Evolutionary conservation across 1,140 invertebrate genomes (phyloP).

Genomic region (Neodiprion pinetum): DNA sequence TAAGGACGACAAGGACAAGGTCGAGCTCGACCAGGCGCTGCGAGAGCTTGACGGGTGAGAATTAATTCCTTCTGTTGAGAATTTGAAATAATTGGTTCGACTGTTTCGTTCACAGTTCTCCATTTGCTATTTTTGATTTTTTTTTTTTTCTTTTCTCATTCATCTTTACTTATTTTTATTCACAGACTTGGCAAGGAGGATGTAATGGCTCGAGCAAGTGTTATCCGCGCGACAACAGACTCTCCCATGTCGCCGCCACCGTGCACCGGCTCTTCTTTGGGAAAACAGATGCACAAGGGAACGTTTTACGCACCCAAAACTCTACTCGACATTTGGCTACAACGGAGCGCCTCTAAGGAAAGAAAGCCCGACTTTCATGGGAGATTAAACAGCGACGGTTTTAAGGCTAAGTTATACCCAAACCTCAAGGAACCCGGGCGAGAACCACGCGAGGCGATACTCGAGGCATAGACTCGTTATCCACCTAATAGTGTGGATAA

Average conservation of each 20-base stretch:
- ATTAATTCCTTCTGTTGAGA: conserved; percentile 18
- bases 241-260: conserved; percentile 81
- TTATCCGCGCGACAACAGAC: conserved; percentile 81
- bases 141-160: neutral
- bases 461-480: conserved; percentile 43
- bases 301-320: conserved; percentile 58
- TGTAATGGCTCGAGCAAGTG: conserved; percentile 67
- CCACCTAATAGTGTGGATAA: neutral
- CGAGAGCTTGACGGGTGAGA: conserved; percentile 67
- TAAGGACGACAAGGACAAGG: conserved; percentile 68
- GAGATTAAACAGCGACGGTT: conserved; percentile 71
- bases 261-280: conserved; percentile 50
- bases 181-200: conserved; percentile 55
- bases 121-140: neutral
- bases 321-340: conserved; percentile 71
- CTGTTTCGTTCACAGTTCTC: neutral
- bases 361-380: conserved; percentile 82
- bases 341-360: conserved; percentile 62
- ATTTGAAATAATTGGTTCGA: conserved; percentile 27
- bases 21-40: conserved; percentile 69
- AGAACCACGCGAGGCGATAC: conserved; percentile 51
- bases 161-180: conserved; percentile 19
- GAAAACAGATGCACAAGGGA: conserved; percentile 51
- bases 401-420: conserved; percentile 78
- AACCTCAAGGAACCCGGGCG: conserved; percentile 68